Conservation (phyloP, 2,113 vertebrate genomes). For the Apaloderma vittatum region DNA sequence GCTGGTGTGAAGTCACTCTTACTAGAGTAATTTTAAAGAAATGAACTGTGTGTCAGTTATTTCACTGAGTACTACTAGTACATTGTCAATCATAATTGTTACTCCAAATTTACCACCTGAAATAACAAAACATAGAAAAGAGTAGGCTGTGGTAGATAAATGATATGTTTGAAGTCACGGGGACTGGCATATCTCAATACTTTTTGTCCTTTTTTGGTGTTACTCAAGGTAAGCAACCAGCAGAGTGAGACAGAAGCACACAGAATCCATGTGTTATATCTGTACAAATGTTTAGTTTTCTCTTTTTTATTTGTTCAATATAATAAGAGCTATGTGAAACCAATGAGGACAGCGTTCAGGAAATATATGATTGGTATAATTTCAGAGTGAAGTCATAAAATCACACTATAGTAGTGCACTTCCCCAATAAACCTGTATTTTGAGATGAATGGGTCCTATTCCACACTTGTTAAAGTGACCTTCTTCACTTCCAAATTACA, state of each 20-base stretch:
- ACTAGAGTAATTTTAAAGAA: background rate
- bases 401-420: background rate
- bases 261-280: background rate
- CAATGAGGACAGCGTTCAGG: background rate
- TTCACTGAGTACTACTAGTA: background rate
- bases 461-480: background rate
- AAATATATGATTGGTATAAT: background rate
- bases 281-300: background rate
- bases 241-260: background rate
- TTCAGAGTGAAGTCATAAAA: background rate
- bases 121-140: background rate
- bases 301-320: background rate
- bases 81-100: background rate
- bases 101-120: background rate
- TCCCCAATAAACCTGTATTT: background rate
- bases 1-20: background rate
- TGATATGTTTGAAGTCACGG: background rate
- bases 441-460: background rate
- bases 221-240: background rate
- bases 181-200: background rate
- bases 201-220: background rate
- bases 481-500: background rate
- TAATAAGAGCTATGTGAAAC: background rate
- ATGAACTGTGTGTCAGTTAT: background rate
- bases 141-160: background rate